A percentile compares a stretch with the other conserved stretches of the same genome.
Conservation (phyloP, 2,113 vertebrate genomes). For the Cricetomys ansorgei region DNA sequence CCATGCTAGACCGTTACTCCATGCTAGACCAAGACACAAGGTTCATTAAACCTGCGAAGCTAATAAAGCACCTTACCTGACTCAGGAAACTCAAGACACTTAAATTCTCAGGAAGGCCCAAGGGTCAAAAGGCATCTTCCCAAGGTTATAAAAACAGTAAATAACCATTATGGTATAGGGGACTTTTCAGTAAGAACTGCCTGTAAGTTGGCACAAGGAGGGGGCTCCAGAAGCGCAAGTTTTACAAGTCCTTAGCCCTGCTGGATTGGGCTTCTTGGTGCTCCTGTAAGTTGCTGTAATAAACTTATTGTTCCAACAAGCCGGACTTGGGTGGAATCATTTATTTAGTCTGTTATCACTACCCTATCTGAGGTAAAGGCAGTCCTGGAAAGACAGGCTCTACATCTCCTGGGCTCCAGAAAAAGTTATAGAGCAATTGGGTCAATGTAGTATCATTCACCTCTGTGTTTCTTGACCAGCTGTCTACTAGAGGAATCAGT, state of each 20-base stretch:
- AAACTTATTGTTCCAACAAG: not conserved
- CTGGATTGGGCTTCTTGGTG: not conserved
- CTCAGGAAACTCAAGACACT: not conserved
- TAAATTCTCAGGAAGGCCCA: not conserved
- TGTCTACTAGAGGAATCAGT: not conserved
- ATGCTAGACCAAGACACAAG: not conserved
- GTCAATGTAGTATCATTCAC: not conserved
- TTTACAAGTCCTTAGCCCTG: not conserved
- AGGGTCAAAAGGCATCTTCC: not conserved
- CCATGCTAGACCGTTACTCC: not conserved
- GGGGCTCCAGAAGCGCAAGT: fast-evolving
- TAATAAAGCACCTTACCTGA: not conserved
- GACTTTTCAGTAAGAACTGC: not conserved
- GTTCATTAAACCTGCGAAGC: not conserved
- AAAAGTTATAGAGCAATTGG: not conserved
- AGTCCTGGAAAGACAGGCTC: not conserved
- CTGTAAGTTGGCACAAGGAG: not conserved
- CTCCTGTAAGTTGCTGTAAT: not conserved
- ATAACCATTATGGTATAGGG: not conserved
- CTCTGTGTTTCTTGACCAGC: not conserved
- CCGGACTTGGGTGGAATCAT: not conserved
- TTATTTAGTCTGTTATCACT: not conserved
- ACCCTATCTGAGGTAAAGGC: not conserved
- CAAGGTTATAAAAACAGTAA: not conserved
- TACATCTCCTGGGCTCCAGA: not conserved